Percentiles rank a stretch among this genome's conserved stretches.
Conservation (phyloP, 2,888 invertebrate genomes). For the Tiliacea aurago region DNA sequence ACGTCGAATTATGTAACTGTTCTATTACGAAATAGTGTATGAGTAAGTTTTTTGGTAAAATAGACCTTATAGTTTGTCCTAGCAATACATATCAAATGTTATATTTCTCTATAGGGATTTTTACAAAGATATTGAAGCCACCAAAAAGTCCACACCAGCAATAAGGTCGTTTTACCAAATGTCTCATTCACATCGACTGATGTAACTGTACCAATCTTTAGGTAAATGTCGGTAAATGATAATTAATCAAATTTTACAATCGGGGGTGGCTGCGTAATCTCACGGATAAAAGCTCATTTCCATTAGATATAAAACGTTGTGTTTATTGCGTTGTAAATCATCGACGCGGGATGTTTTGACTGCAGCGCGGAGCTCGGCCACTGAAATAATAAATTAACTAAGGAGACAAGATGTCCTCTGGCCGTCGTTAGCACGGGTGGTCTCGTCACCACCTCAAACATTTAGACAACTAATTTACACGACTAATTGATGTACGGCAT, state of each 20-base stretch:
- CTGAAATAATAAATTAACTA: conserved; percentile 89
- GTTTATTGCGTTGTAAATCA: conserved; percentile 89
- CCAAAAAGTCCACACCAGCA: conserved; percentile 14
- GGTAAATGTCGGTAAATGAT: conserved; percentile 57
- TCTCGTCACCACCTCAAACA: conserved; percentile 73
- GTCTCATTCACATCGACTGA: conserved; percentile 27
- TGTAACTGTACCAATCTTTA: conserved; percentile 35
- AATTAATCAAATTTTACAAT: conserved; percentile 80
- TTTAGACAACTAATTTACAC: conserved; percentile 76
- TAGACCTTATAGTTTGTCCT: conserved; percentile 31
- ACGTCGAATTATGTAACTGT: conserved; percentile 64
- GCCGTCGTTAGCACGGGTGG: conserved; percentile 85
- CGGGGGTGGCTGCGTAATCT: conserved; percentile 82
- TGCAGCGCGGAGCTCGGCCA: conserved; percentile 78
- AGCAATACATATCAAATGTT: background rate
- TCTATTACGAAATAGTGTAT: conserved; percentile 35
- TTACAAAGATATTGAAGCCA: background rate
- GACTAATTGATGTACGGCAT: conserved; percentile 66
- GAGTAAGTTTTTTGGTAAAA: conserved; percentile 24
- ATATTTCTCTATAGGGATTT: background rate
- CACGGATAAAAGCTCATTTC: conserved; percentile 88
- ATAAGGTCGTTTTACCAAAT: conserved; percentile 32
- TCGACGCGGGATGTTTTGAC: conserved; percentile 88
- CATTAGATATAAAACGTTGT: conserved; percentile 87
- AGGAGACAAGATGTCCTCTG: conserved; percentile 84